Evolutionary conservation across 1,140 invertebrate genomes (phyloP), one percentile per base, ranked within the genome.

Genomic region (Drosophila ohnishii): DNA sequence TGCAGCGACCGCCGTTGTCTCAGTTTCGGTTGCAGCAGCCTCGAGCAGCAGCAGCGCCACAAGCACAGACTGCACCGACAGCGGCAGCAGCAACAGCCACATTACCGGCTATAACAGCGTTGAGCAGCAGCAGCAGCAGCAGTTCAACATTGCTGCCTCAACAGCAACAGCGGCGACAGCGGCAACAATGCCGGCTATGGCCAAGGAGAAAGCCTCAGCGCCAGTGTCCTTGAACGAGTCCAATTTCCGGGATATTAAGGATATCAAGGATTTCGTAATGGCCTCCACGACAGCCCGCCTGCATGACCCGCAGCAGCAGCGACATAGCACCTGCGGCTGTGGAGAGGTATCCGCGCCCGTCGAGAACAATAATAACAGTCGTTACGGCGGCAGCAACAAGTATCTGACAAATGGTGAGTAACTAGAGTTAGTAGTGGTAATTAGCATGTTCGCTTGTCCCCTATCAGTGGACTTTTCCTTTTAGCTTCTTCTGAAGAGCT

Each of bases 181-280:
- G 72, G 80, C 84, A 78, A 87, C 84, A 64, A 91, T 91, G 90
- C 90, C 90, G 82, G 90, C 90, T 70, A 91, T 91, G 90, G 86
- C 90, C 79, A 91, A 91, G 78, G 90, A 91, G 63, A 91, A 91
- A 83, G 69, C 88, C 39, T 59, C 90, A 76, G 77, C 82, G 48
- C 69, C 90, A 67, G 84, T 91, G 64, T 90, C 90, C 59, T 61
- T 91, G 48, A 78, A 58, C 55, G 90, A 91, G 71, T 57, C 74
- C 55, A 90, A 85, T 70, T 90, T 80, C 57, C 56, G 62, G 40
- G 88, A 86, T 56, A 44, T 90, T 7, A 80, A 85, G 44, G 88
- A 86, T 56, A 44, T 90, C 2, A 80, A 87, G 62, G 45, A 53
- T n/a, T 55, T 37, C 13, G 72, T 69, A 25, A 74, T 76, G 79